A percentile compares a stretch with the other conserved stretches of the same genome.
Evolutionary conservation across 2,113 vertebrate genomes (phyloP).

Genomic region (Hippotragus niger): DNA sequence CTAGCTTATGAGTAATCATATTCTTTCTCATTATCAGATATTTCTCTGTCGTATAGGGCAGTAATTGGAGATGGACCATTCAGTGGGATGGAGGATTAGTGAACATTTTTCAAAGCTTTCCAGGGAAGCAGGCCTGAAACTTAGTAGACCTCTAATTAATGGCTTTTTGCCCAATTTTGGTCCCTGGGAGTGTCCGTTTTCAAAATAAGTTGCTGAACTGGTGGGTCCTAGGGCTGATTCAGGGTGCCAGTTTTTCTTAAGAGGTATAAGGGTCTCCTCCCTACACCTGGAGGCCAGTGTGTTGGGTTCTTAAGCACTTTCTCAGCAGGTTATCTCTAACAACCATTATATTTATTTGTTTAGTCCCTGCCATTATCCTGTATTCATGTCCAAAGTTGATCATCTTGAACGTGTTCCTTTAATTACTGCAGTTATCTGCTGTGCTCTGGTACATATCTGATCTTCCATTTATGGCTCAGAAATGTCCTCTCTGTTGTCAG

Average conservation of each 20-base stretch:
- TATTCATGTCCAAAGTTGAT: neutral
- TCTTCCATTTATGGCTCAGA: neutral
- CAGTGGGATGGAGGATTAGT: neutral
- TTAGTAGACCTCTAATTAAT: neutral
- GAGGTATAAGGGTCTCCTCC: neutral
- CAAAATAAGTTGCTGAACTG: constrained; percentile 10
- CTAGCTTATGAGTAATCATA: neutral
- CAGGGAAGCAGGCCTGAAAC: neutral
- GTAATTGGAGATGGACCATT: neutral
- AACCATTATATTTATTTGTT: neutral
- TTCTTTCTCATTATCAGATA: neutral
- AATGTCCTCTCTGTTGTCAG: neutral
- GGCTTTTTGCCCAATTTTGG: neutral
- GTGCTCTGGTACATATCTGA: neutral
- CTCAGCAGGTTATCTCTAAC: neutral
- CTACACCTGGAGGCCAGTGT: neutral
- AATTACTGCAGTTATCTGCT: neutral
- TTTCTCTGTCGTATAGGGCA: neutral
- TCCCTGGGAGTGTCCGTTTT: neutral
- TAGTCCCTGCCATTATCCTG: neutral
- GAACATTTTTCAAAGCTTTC: constrained; percentile 6
- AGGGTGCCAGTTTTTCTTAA: neutral
- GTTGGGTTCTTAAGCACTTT: neutral
- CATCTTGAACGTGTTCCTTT: neutral
- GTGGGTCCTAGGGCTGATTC: neutral